These are phyloP conservation scores for Probosciger aterrimus DNA, from an alignment of 2,113 vertebrate genomes.

Conservation along the genomic window DNA sequence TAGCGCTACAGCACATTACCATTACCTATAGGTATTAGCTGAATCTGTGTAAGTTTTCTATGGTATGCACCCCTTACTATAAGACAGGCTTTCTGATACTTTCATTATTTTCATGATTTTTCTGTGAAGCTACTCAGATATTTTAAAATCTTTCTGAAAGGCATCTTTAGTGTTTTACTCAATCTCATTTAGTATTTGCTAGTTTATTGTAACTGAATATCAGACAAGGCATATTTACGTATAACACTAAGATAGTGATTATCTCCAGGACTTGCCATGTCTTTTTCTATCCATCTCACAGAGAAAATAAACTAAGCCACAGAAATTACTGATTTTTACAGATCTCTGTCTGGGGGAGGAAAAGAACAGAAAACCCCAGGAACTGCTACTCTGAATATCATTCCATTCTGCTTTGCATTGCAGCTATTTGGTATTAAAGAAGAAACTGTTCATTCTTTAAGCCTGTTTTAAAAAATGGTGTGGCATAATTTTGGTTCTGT, in stretches of 20 bases:
- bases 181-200: neutral
- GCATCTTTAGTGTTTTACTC: neutral
- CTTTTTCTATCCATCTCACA: neutral
- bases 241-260: neutral
- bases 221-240: neutral
- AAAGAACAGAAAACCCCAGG: neutral
- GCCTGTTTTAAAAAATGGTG: neutral
- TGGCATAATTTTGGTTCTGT: neutral
- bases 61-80: neutral
- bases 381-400: neutral
- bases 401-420: neutral
- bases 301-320: neutral
- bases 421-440: neutral
- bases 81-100: neutral
- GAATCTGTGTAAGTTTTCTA: neutral
- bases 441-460: constrained; percentile 3
- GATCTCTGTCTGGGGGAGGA: neutral
- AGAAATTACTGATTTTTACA: neutral
- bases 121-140: neutral
- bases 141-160: neutral
- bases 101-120: neutral
- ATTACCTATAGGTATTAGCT: neutral
- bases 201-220: neutral
- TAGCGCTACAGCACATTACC: accelerated
- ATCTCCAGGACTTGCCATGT: neutral